Evolutionary conservation across 2,113 vertebrate genomes (phyloP).

Genomic region (Cheilinus undulatus): DNA sequence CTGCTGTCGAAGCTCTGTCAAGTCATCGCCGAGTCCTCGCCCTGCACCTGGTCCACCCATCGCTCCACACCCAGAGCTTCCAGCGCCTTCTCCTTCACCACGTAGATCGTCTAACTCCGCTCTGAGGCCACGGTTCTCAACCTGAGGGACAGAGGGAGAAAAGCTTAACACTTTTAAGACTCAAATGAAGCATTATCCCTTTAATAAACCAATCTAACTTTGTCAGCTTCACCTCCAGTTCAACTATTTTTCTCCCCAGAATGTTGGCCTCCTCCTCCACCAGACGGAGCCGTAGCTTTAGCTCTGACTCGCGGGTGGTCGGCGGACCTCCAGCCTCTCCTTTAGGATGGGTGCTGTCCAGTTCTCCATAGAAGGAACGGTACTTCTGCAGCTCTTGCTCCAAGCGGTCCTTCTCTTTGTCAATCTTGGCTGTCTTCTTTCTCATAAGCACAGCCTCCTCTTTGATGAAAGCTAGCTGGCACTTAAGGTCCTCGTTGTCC

Average conservation of each 20-base stretch:
- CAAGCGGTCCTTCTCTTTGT: constrained; percentile 95
- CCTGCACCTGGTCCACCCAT: constrained; percentile 81
- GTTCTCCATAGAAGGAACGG: constrained; percentile 94
- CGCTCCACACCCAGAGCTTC: constrained; percentile 81
- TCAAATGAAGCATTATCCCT: neutral
- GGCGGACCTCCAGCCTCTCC: constrained; percentile 95
- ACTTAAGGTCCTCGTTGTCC: constrained; percentile 96
- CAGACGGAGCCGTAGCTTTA: constrained; percentile 92
- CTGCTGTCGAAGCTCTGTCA: constrained; percentile 95
- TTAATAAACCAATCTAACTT: neutral
- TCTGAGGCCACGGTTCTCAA: constrained; percentile 95
- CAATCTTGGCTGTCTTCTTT: constrained; percentile 96
- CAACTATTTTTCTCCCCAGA: constrained; percentile 96
- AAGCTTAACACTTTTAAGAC: neutral
- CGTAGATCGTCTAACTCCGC: constrained; percentile 94
- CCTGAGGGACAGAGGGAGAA: constrained; percentile 38
- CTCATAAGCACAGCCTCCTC: constrained; percentile 96
- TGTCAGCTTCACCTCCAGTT: constrained; percentile 85
- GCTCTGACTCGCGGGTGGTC: constrained; percentile 94
- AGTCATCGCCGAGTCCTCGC: constrained; percentile 89
- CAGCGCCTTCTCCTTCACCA: constrained; percentile 87
- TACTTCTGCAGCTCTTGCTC: constrained; percentile 97
- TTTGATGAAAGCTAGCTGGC: constrained; percentile 95
- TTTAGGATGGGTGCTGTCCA: constrained; percentile 95
- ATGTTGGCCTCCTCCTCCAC: constrained; percentile 99